Evolutionary conservation across 2,113 vertebrate genomes (phyloP), one percentile per base, ranked within the genome.

Genomic region (Hymenochirus boettgeri): DNA sequence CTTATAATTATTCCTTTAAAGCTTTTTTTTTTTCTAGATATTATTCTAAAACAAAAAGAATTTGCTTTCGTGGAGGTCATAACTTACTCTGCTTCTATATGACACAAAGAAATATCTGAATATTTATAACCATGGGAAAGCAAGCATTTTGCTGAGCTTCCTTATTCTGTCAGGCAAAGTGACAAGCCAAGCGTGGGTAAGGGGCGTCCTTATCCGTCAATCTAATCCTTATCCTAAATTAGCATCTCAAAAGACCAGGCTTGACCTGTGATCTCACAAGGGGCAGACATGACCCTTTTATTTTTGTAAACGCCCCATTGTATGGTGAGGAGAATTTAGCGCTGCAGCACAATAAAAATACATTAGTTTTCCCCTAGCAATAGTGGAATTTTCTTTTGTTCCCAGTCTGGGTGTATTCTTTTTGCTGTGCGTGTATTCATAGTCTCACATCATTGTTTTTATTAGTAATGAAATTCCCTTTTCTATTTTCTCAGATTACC

Each of bases 281-380:
- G 46, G 52, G 64, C 46, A 58, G 15, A 5, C 17, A 57, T 58
- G 56, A 69, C 56, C 56, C 56, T 12, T 15, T 52, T 46, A 25
- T 46, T 24, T 60, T 58, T 37, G 45, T 67, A 46, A 58, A 50
- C 51, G 64, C 31, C 64, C 51, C 64, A 58, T 67, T 67, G 55
- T 67, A 57, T 7, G 29, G 17, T 5, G 33, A 12, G 24, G 17
- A 48, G 47, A 37, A 29, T 45, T 23, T 59, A 37, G 25, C n/a
- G 45, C 54, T 57, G 46, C 11, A 53, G 48, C 42, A 53, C 31
- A 4, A 55, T 51, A 50, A n/a, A 45, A 24, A 25, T 27, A 59
- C 52, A 22, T 58, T 37, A 19, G 23, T 3, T 19, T 59, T 2
- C 48, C 31, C 24, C 55, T 18, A 17, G 26, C 55, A 26, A 27